Percentiles rank a stretch among this genome's conserved stretches.
phyloP scores from a whole-genome alignment of 2,797 vertebrate genomes.

The Myripristis jacobus region DNA sequence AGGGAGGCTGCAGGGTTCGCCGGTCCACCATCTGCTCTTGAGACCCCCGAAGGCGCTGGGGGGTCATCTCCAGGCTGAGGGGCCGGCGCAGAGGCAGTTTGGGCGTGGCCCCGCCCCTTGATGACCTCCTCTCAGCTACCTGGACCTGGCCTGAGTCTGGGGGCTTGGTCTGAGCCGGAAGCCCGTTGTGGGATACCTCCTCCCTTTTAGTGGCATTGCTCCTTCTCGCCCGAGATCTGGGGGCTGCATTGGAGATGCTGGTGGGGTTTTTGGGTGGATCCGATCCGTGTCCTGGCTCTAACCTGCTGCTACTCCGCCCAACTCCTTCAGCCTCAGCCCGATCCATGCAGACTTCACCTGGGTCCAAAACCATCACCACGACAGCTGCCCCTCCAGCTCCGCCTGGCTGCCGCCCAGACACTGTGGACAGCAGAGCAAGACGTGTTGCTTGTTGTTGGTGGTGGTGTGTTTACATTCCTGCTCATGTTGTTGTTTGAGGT shows the following conservation, averaged over 20 bases:
- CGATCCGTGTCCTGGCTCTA: constrained; percentile 56
- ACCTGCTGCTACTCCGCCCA: constrained; percentile 37
- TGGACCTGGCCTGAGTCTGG: constrained; percentile 45
- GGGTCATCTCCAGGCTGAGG: constrained; percentile 76
- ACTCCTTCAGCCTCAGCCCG: constrained; percentile 70
- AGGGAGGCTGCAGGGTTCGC: constrained; percentile 77
- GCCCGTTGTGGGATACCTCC: constrained; percentile 74
- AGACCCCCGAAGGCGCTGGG: constrained; percentile 59
- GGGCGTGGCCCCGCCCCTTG: constrained; percentile 15
- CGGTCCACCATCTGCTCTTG: constrained; percentile 58
- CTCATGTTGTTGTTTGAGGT: too few relatives aligned
- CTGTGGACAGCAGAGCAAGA: constrained; percentile 16
- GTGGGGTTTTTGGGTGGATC: constrained; percentile 39
- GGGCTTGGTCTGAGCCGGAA: constrained; percentile 50
- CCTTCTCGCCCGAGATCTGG: constrained; percentile 38
- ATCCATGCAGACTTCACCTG: constrained; percentile 84
- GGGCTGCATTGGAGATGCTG: neutral
- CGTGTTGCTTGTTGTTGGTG: neutral
- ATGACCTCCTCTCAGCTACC: constrained; percentile 48
- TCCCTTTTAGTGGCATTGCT: constrained; percentile 63
- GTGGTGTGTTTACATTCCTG: too few relatives aligned
- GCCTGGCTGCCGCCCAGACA: constrained; percentile 33
- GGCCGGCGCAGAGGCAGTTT: constrained; percentile 64
- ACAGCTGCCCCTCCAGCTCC: constrained; percentile 41
- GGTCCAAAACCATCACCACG: constrained; percentile 90